Percentiles rank a stretch among this genome's conserved stretches.
phyloP scores from a whole-genome alignment of 2,888 invertebrate species.

The Xanthostigma xanthostigma region DNA sequence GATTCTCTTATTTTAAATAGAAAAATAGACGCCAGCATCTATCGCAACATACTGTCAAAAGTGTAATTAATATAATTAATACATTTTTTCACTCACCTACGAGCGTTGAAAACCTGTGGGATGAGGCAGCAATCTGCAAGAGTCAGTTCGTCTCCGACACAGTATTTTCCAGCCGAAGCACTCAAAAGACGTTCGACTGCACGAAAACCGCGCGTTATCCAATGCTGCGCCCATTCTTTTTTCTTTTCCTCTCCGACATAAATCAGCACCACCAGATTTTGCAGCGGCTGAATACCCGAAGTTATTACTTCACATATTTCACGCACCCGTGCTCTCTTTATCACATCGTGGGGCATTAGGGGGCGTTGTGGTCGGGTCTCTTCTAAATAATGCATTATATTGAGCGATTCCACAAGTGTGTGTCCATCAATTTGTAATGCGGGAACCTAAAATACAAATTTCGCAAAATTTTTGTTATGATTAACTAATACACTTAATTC shows the following conservation, averaged over 20 bases:
- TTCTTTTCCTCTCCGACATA: conserved; percentile 80
- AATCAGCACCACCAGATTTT: conserved; percentile 79
- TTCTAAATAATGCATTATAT: conserved; percentile 91
- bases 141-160: conserved; percentile 85
- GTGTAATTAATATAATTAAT: too few species aligned
- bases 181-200: conserved; percentile 80
- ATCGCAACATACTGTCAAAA: too few species aligned
- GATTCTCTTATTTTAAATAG: too few species aligned
- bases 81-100: conserved; percentile 40
- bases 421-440: conserved; percentile 70
- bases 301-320: conserved; percentile 85
- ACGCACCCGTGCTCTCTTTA: conserved; percentile 78
- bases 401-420: conserved; percentile 56
- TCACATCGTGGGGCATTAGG: conserved; percentile 77
- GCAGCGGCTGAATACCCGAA: conserved; percentile 90
- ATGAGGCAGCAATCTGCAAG: conserved; percentile 91
- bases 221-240: conserved; percentile 85
- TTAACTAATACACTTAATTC: too few species aligned
- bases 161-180: conserved; percentile 76
- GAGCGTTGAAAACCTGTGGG: conserved; percentile 89
- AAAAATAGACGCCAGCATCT: too few species aligned
- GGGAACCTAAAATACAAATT: conserved; percentile 37
- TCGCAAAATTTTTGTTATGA: too few species aligned
- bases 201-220: conserved; percentile 79
- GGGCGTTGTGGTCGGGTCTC: conserved; percentile 77